A percentile compares a stretch with the other conserved stretches of the same genome.
Conservation (phyloP, 2,797 vertebrate species). For the Ambastaia sidthimunki region DNA sequence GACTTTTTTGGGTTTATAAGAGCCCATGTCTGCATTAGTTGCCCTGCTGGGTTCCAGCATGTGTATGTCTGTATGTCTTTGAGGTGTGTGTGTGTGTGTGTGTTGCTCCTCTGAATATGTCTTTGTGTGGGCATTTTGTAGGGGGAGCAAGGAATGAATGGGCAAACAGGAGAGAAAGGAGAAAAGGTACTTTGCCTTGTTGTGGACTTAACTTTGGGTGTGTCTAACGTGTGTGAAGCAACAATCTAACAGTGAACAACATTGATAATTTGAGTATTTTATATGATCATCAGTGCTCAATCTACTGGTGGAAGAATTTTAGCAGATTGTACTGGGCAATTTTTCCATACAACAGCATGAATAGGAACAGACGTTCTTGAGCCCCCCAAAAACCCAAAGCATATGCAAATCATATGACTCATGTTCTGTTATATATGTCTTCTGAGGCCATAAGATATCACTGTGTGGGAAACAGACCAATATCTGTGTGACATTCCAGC, state of each 20-base stretch:
- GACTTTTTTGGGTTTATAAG: slow-evolving; percentile 3
- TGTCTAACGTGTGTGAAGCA: background rate
- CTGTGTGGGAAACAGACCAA: background rate
- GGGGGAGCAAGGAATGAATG: slow-evolving; percentile 69
- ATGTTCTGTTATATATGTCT: no score
- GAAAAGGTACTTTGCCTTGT: slow-evolving; percentile 68
- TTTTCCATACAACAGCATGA: background rate
- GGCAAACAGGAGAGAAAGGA: slow-evolving; percentile 66
- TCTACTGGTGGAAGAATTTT: background rate
- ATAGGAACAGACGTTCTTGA: background rate
- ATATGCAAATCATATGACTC: background rate
- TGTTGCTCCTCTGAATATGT: slow-evolving; percentile 37
- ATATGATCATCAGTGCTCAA: background rate
- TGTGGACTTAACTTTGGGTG: slow-evolving; percentile 12
- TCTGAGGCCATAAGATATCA: no score
- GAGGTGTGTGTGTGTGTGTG: slow-evolving; percentile 16
- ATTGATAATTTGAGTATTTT: background rate
- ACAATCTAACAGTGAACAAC: background rate
- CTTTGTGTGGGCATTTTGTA: slow-evolving; percentile 62
- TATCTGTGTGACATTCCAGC: background rate
- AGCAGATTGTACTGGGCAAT: background rate
- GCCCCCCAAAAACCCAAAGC: background rate
- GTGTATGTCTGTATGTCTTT: slow-evolving; percentile 31
- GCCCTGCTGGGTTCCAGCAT: background rate
- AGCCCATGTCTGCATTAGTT: slow-evolving; percentile 3